Conservation (phyloP, 2,888 invertebrate species). For the Digitonthophagus gazella region DNA sequence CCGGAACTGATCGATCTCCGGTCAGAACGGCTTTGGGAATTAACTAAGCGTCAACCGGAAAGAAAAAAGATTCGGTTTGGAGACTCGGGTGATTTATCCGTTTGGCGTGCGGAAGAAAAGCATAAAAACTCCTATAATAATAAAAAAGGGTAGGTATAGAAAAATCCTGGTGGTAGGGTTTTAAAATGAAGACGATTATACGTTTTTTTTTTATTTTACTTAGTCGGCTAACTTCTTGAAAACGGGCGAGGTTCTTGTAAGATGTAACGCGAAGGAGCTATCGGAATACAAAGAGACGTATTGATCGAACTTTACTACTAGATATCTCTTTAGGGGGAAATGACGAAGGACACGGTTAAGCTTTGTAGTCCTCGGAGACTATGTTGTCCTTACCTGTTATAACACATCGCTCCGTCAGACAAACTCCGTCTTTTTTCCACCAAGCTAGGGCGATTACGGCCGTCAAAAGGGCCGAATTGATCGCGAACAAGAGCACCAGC, state of each 20-base stretch:
- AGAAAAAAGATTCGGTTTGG: too few species aligned
- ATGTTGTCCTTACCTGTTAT: constrained; percentile 56
- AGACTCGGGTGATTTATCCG: too few species aligned
- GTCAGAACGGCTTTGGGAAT: too few species aligned
- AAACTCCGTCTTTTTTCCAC: constrained; percentile 52
- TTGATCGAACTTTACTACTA: background rate
- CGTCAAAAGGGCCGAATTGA: constrained; percentile 55
- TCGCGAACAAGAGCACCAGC: constrained; percentile 39
- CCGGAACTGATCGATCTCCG: too few species aligned
- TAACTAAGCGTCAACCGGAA: too few species aligned
- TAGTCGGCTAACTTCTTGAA: background rate
- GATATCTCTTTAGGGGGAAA: background rate
- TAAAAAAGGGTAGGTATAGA: too few species aligned
- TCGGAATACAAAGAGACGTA: constrained; percentile 10
- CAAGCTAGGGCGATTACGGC: constrained; percentile 55
- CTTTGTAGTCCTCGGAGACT: background rate
- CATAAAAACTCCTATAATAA: too few species aligned
- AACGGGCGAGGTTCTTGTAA: background rate
- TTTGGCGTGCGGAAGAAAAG: too few species aligned
- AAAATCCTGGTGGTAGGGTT: too few species aligned
- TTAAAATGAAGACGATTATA: too few species aligned
- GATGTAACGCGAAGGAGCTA: background rate
- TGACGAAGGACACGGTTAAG: background rate
- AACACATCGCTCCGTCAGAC: constrained; percentile 63
- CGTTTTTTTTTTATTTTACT: too few species aligned